Evolutionary conservation across 2,113 vertebrate species (phyloP), one percentile per base, ranked within the genome.

Genomic region (Antigone vipio): DNA sequence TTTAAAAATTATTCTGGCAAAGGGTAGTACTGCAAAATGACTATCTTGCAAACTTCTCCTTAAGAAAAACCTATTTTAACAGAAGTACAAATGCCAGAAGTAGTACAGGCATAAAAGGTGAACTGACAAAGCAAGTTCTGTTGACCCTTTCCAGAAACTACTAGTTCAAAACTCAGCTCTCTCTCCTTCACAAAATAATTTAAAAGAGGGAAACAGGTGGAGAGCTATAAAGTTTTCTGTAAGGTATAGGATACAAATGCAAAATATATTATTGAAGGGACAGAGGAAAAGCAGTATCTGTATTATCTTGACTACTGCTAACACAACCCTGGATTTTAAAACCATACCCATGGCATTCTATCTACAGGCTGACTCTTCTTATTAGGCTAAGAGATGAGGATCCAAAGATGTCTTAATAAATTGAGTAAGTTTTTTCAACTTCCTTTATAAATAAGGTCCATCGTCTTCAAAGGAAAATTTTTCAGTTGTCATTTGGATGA

Each of bases 391-490:
- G 40, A 89, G 15, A 75, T 4, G 2, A 86, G 9, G 2, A 9
- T 21, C 7, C 16, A 77, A 50, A 76, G 4, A 9, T 4, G 3
- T 40, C 38, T 58, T 24, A 58, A 72, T 38, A 47, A 79, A 63
- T 0, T 59, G 6, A 67, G 9, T 8, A 60, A 63, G 10, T 18
- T 14, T 74, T 14, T 74, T 58, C 35, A 50, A 26, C 5, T 52
- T 58, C 8, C n/a, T 58, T 30, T 34, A 22, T 30, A 67, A 44
- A 68, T 5, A 30, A 89, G 81, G 30, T 42, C 22, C 5, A 38
- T n/a, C 1, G 2, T 9, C 62, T 0, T 9, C 3, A 15, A 76
- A 76, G 9, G 7, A 45, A 78, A 52, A 6, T 7, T 47, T 56
- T 72, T 44, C 29, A 50, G 5, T 13, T 73, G 26, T 24, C 5